phyloP scores from a whole-genome alignment of 2,888 invertebrate species.

The Ypsolopha scabrella region DNA sequence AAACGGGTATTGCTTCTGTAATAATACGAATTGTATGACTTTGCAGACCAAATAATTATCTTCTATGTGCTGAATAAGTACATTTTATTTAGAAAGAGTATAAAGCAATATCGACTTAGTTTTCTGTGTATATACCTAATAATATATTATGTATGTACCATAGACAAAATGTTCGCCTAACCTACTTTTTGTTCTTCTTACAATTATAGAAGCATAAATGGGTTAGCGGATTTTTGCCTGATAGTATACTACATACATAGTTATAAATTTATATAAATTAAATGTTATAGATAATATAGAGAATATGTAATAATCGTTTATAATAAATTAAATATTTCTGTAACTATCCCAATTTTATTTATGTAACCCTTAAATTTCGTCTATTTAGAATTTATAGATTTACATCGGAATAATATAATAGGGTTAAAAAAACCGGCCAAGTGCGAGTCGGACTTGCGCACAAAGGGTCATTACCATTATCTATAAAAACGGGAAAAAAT shows the following conservation, averaged over 20 bases:
- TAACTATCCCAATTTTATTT: background rate
- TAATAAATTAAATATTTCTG: slow-evolving; percentile 13
- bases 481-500: too few relatives aligned
- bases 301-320: slow-evolving; percentile 10
- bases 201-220: too few relatives aligned
- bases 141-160: too few relatives aligned
- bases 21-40: slow-evolving; percentile 3
- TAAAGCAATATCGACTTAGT: slow-evolving; percentile 16
- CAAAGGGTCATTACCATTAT: too few relatives aligned
- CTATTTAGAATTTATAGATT: too few relatives aligned
- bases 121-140: slow-evolving; percentile 3
- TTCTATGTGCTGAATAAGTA: slow-evolving; percentile 1
- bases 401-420: too few relatives aligned
- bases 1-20: slow-evolving; percentile 5
- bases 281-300: slow-evolving; percentile 1
- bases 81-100: slow-evolving; percentile 5
- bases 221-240: too few relatives aligned
- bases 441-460: too few relatives aligned
- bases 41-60: background rate
- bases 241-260: slow-evolving; percentile 2
- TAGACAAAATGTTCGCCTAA: too few relatives aligned
- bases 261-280: slow-evolving; percentile 6
- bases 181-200: too few relatives aligned
- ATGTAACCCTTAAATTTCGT: too few relatives aligned
- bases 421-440: too few relatives aligned